Base-by-base conservation (phyloP, 2,888 invertebrate species). In the Sphecodes monilicornis region DNA sequence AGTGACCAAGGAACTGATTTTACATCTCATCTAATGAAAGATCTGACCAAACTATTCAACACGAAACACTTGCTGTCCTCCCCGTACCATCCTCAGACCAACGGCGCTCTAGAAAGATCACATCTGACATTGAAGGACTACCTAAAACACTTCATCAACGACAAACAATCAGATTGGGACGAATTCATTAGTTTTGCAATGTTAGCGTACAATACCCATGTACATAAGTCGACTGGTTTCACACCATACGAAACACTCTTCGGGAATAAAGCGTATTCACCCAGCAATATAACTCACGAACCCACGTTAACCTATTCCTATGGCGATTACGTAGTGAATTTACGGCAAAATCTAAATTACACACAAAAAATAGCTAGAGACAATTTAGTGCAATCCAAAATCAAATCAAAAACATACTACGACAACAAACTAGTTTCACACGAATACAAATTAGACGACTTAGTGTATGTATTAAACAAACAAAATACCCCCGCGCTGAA, bases 291-390 rank as follows among this genome's bases (percentile, higher is more conserved):
- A 22, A 70, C 26, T 1, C 76, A 64, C 2, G 50, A 54, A 16
- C 82, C 78, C 0, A 57, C 64, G 39, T n/a, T 57, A 5, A 74
- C 13, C 13, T 78, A 78, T 18, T 64, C 72, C 0, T 72, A 78
- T 36, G 72, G 72, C 26, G 74, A 76, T 22, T 75, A 79, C n/a
- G 22, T 80, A 39, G 3, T 76, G 16, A 80, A 80, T 29, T 43
- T 80, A n/a, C 71, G 72, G 66, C 76, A 80, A 54, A 71, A 72
- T 41, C 16, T 80, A 64, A 75, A 80, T 43, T 75, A 50, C 16
- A 68, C 76, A 4, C 71, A 76, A 11, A 75, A 76, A 10, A 64
- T 71, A 69, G 80, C 80, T 1, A 76, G 50, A 64, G 71, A 80
- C 3, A 74, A 79, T n/a, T 69, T 79, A 60, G 8, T 79, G 1